Evolutionary conservation across 2,888 invertebrate species (phyloP), one percentile per base, ranked within the genome.

Genomic region (Epinotia brunnichana): DNA sequence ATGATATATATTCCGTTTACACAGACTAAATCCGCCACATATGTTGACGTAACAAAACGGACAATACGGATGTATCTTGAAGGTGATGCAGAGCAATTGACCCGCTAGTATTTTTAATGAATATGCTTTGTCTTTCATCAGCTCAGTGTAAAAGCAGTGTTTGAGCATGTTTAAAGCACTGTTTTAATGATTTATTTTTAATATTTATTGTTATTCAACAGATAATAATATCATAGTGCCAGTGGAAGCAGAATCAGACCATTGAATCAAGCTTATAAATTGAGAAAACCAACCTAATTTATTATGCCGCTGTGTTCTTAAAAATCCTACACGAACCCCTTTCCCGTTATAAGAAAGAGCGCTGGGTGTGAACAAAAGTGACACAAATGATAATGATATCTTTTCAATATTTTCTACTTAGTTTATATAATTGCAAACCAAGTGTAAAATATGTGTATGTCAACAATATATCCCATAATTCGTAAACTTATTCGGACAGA

Each of bases 171-270:
- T 48, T 7, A n/a, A 48, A 48, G n/a, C 48, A 48, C 15, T 48
- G n/a, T 48, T 15, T 48, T 48, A 44, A n/a, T 57, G 13, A 9
- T 24, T 15, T 29, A 19, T 56, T 29, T 56, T 15, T 4, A 13
- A 1, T 54, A 24, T 24, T 56, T 15, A 56, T 21, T 15, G 7
- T 59, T 17, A 19, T 17, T 13, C 10, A 9, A 13, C 44, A 2
- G 61, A 21, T 3, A 7, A 51, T 51, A 19, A 53, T 74, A 74
- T 66, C 77, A 76, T 73, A 80, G 74, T 77, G 77, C 76, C 79
- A 74, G 75, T 79, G 81, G 79, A 83, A 88, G 87, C 88, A 84
- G 81, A 83, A 77, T 83, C 85, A 84, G 85, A 87, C 85, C 83
- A 84, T 82, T 81, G 81, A 64, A 76, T 51, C 29, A 73, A 86